phyloP scores from a whole-genome alignment of 2,113 vertebrate genomes.

The Recurvirostra avosetta region DNA sequence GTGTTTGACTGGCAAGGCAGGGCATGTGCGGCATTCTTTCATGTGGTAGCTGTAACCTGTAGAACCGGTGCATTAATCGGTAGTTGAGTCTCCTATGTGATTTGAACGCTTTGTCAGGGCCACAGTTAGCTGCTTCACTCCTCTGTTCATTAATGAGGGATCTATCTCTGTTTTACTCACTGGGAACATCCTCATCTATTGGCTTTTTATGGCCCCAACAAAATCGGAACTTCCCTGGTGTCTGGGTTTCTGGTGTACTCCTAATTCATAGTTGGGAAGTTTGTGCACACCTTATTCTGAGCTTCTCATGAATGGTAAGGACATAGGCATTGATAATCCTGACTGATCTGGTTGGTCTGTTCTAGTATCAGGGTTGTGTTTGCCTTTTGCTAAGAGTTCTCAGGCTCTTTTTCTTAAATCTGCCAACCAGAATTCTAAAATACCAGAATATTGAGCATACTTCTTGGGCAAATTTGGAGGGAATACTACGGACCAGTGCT shows the following conservation, averaged over 20 bases:
- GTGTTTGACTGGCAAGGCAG: neutral
- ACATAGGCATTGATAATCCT: neutral
- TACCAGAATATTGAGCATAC: neutral
- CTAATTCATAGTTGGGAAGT: neutral
- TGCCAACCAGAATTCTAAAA: neutral
- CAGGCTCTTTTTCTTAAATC: neutral
- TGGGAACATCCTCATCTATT: neutral
- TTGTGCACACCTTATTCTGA: fast-evolving
- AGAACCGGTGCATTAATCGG: neutral
- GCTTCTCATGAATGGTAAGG: neutral
- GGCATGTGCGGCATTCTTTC: neutral
- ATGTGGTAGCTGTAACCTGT: neutral
- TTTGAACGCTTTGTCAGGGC: neutral
- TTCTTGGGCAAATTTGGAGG: neutral
- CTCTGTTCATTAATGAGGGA: neutral
- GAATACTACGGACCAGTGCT: neutral
- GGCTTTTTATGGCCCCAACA: neutral
- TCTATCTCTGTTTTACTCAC: neutral
- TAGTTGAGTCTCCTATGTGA: fast-evolving
- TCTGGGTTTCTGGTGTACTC: neutral
- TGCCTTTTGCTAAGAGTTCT: neutral
- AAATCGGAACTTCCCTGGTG: neutral
- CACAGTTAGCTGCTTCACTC: neutral
- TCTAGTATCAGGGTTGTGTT: neutral
- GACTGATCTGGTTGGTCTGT: neutral